phyloP scores from a whole-genome alignment of 2,888 invertebrate genomes.

The Blera fallax region DNA sequence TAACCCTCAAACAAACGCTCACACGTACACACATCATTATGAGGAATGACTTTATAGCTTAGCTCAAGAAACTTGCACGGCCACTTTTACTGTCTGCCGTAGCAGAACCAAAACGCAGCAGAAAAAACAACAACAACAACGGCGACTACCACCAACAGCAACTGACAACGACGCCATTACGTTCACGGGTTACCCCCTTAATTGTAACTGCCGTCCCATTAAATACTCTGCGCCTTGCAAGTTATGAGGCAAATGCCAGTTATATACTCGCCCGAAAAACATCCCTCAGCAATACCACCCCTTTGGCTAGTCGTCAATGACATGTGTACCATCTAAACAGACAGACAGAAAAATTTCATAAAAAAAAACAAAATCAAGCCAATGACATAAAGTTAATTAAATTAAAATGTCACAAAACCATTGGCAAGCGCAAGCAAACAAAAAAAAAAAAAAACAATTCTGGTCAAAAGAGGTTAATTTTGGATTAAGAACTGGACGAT shows the following conservation, averaged over 20 bases:
- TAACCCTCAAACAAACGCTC: not conserved
- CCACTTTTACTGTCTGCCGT: slow-evolving; percentile 28
- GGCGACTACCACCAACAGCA: not conserved
- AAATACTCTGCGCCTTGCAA: not conserved
- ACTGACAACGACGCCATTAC: not conserved
- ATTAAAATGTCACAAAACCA: slow-evolving; percentile 38
- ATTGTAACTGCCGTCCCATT: not conserved
- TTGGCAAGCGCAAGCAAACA: not conserved
- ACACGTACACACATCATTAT: not conserved
- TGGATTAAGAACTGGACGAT: slow-evolving; percentile 15
- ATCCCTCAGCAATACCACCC: not conserved
- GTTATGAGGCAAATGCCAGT: not conserved
- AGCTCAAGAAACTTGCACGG: slow-evolving; percentile 14
- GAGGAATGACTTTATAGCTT: slow-evolving; percentile 5
- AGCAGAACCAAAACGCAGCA: slow-evolving; percentile 3
- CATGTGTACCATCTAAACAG: not conserved
- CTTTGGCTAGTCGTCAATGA: not conserved
- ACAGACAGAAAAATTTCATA: not conserved
- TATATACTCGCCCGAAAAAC: slow-evolving; percentile 13
- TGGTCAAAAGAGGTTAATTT: slow-evolving; percentile 35
- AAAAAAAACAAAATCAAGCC: not conserved
- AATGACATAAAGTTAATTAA: slow-evolving; percentile 54
- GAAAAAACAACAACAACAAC: not conserved
- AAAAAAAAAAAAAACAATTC: slow-evolving; percentile 15
- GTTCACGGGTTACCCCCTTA: not conserved